Percentiles rank a stretch among this genome's conserved stretches.
Evolutionary conservation across 2,888 invertebrate genomes (phyloP).

Genomic region (Apotomis capreana): DNA sequence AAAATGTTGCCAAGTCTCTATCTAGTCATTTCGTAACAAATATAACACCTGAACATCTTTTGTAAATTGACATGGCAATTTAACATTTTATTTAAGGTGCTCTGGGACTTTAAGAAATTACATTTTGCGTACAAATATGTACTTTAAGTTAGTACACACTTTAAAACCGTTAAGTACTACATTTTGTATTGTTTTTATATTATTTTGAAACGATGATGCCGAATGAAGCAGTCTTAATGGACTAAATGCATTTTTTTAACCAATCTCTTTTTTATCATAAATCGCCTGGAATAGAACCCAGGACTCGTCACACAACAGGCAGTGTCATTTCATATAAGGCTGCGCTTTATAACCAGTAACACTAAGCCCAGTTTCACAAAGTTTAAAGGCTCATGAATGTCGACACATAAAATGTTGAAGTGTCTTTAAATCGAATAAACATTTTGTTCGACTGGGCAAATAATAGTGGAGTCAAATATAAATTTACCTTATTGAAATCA

Average conservation of each 20-base stretch:
- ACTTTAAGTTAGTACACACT: constrained; percentile 1
- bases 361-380: not conserved
- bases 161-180: constrained; percentile 14
- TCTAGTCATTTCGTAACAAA: no score
- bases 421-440: no score
- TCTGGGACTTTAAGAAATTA: not conserved
- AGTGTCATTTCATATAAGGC: constrained; percentile 20
- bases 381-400: not conserved
- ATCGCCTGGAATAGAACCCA: constrained; percentile 24
- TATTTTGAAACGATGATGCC: constrained; percentile 35
- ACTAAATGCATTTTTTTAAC: constrained; percentile 48
- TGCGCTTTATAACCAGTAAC: constrained; percentile 4
- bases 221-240: constrained; percentile 46
- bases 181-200: not conserved
- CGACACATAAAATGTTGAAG: no score
- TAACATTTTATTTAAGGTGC: not conserved
- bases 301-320: constrained; percentile 22
- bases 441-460: no score
- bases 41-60: not conserved
- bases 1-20: not conserved
- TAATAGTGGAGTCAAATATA: no score
- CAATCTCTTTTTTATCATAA: constrained; percentile 21
- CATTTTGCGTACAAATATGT: not conserved
- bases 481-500: no score
- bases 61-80: not conserved